Conservation (phyloP, 2,797 vertebrate species). For the Poecilia wingei region DNA sequence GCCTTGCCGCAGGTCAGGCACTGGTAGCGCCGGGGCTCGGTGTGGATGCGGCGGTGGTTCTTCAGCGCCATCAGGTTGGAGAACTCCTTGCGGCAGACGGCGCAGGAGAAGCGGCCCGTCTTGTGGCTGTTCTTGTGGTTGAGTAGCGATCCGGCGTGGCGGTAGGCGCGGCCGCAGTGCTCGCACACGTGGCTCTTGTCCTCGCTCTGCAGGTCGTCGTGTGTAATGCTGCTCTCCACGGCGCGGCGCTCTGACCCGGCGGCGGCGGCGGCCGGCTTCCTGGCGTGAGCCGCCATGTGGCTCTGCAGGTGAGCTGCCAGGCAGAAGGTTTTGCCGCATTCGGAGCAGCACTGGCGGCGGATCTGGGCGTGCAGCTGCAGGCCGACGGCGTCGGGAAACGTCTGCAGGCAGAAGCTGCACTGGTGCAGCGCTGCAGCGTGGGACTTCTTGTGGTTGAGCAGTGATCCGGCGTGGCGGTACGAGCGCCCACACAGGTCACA, state of each 20-base stretch:
- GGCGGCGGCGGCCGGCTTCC: conserved; percentile 78
- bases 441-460: conserved; percentile 92
- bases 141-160: conserved; percentile 91
- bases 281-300: conserved; percentile 85
- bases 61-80: conserved; percentile 89
- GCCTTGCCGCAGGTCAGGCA: conserved; percentile 87
- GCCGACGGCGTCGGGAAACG: conserved; percentile 87
- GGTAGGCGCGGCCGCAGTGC: conserved; percentile 89
- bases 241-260: conserved; percentile 47
- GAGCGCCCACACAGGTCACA: conserved; percentile 92
- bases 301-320: conserved; percentile 86
- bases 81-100: conserved; percentile 85
- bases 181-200: conserved; percentile 89
- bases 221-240: no score
- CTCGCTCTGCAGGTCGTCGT: conserved; percentile 61
- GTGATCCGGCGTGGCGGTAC: conserved; percentile 91
- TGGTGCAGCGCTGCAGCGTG: conserved; percentile 89
- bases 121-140: conserved; percentile 95
- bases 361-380: conserved; percentile 90
- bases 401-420: conserved; percentile 89
- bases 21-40: conserved; percentile 89
- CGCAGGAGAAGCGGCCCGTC: conserved; percentile 88
- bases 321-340: conserved; percentile 91
- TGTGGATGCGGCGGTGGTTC: conserved; percentile 89
- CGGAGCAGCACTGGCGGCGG: conserved; percentile 86